Evolutionary conservation across 1,140 invertebrate genomes (phyloP).

Genomic region (Hyles euphorbiae): DNA sequence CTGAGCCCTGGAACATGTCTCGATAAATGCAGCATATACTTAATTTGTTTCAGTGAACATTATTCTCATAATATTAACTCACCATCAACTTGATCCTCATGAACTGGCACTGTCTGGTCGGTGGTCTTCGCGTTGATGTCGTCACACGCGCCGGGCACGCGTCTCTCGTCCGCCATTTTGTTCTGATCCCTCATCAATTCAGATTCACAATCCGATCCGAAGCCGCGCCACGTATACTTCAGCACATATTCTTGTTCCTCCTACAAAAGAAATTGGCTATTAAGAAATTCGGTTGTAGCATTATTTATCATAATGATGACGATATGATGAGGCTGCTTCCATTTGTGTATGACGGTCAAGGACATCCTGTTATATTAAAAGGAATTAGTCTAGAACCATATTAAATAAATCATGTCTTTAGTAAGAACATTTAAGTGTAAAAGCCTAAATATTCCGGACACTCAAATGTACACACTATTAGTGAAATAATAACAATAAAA

Average conservation of each 20-base stretch:
- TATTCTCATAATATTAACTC: conserved; percentile 4
- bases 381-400: too few species aligned
- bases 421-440: too few species aligned
- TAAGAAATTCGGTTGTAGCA: neutral
- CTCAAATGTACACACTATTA: too few species aligned
- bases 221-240: conserved; percentile 54
- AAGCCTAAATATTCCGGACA: too few species aligned
- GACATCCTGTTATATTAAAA: too few species aligned
- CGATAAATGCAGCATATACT: neutral
- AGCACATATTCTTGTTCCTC: conserved; percentile 65
- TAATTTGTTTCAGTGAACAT: neutral
- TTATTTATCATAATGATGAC: neutral
- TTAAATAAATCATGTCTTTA: too few species aligned
- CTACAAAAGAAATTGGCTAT: conserved; percentile 27
- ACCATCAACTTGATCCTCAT: conserved; percentile 48
- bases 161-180: conserved; percentile 56
- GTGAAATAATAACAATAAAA: too few species aligned
- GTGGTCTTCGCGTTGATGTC: conserved; percentile 28
- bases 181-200: conserved; percentile 33
- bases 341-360: too few species aligned
- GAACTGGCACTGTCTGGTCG: conserved; percentile 54
- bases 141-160: conserved; percentile 42
- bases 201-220: conserved; percentile 59
- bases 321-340: too few species aligned
- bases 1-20: neutral